Evolutionary conservation across 2,888 invertebrate genomes (phyloP).

Genomic region (Scrobipalpa atriplicella): DNA sequence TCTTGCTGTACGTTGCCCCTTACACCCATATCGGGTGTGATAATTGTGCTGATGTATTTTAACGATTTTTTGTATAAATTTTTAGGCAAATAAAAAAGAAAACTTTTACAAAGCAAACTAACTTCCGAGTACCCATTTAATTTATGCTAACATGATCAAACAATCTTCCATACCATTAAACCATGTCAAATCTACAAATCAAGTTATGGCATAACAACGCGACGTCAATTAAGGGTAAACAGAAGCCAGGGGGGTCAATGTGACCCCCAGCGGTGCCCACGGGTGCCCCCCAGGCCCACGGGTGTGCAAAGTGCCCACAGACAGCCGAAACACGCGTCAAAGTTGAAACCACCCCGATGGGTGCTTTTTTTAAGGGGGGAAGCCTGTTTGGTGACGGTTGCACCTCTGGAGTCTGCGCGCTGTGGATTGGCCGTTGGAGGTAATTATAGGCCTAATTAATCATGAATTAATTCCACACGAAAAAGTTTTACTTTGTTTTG

Average conservation of each 20-base stretch:
- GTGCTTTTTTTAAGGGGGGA: slow-evolving; percentile 72
- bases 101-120: too few relatives aligned
- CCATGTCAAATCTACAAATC: slow-evolving; percentile 42
- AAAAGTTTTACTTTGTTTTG: too few relatives aligned
- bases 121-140: not conserved
- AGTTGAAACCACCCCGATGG: slow-evolving; percentile 57
- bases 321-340: slow-evolving; percentile 58
- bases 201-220: slow-evolving; percentile 55
- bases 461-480: too few relatives aligned
- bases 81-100: too few relatives aligned
- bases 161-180: slow-evolving; percentile 14
- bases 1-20: too few relatives aligned
- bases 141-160: not conserved
- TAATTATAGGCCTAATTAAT: slow-evolving; percentile 16
- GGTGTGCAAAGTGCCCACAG: slow-evolving; percentile 1
- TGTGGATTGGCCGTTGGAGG: slow-evolving; percentile 45
- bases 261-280: slow-evolving; percentile 12
- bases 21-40: too few relatives aligned
- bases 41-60: too few relatives aligned
- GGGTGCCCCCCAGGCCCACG: slow-evolving; percentile 2
- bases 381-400: slow-evolving; percentile 78
- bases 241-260: slow-evolving; percentile 44
- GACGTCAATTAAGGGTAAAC: slow-evolving; percentile 70
- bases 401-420: slow-evolving; percentile 52
- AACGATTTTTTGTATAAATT: too few relatives aligned